Evolutionary conservation across 2,888 invertebrate genomes (phyloP), one percentile per base, ranked within the genome.

Genomic region (Conchocele bisecta): DNA sequence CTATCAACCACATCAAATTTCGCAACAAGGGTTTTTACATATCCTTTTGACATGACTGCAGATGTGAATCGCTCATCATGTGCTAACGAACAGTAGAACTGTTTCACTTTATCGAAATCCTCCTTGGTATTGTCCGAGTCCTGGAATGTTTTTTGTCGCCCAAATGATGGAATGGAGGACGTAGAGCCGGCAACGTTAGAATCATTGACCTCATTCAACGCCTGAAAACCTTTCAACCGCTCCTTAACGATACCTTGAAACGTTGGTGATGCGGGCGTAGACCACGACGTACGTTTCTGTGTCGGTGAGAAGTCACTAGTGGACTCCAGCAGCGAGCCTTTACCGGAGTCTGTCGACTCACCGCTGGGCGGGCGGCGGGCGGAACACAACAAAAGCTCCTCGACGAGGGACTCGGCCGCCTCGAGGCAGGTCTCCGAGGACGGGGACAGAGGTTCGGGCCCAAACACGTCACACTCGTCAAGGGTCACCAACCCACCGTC

Each of bases 1-100:
- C 28, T 13, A 48, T 48, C 48, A n/a, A n/a, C n/a, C 26, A 33
- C 35, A 33, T 51, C 51, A 50, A 51, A 28, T 58, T 82, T 83
- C 41, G 79, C 75, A 3, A 85, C 86, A 41, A 85, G 68, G 15
- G 84, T 80, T 64, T 80, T 80, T 9, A 88, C 87, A 70, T 83
- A 86, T 26, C 87, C 87, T 26, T 33, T 17, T 56, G 69, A 70
- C 77, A 77, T 77, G 22, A 83, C 82, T 57, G 79, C 63, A 22
- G 71, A 51, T 51, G 79, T 75, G 64, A 84, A 83, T 33, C 61
- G 66, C 26, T 78, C 80, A 73, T 83, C 81, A 28, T 72, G 46
- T 6, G 64, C 57, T 13, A 64, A 28, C 11, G 71, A 46, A 68
- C 67, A 67, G 63, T 77, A 65, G 41, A 77, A 74, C 31, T 67